Conservation (phyloP, 1,140 invertebrate genomes). For the Musca domestica region DNA sequence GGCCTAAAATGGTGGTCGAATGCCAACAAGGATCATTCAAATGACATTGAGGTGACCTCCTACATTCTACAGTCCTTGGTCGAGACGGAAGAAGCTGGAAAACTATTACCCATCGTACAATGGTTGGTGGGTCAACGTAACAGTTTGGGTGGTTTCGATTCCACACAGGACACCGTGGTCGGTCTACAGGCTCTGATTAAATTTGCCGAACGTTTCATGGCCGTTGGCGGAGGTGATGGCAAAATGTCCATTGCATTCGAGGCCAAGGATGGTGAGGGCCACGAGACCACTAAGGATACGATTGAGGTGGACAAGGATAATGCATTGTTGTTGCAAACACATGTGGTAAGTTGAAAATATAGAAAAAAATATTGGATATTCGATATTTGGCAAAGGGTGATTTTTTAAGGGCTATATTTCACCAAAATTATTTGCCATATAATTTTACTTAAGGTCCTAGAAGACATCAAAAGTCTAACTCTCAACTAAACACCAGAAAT, state of each 20-base stretch:
- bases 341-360: slow-evolving; percentile 41
- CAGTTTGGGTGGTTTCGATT: slow-evolving; percentile 73
- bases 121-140: slow-evolving; percentile 77
- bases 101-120: slow-evolving; percentile 60
- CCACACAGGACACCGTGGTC: slow-evolving; percentile 69
- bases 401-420: too few species aligned
- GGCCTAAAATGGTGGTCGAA: slow-evolving; percentile 48
- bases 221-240: slow-evolving; percentile 38
- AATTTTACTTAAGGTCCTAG: too few species aligned
- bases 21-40: slow-evolving; percentile 56
- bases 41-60: slow-evolving; percentile 75
- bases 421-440: too few species aligned
- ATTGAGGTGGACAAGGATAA: slow-evolving; percentile 53
- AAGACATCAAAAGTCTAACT: too few species aligned
- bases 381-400: too few species aligned
- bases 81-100: slow-evolving; percentile 59
- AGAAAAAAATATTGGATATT: too few species aligned
- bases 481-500: too few species aligned
- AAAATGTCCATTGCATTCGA: slow-evolving; percentile 40
- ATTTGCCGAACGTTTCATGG: slow-evolving; percentile 54
- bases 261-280: slow-evolving; percentile 17
- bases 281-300: slow-evolving; percentile 44
- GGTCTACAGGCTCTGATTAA: slow-evolving; percentile 65
- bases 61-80: slow-evolving; percentile 69
- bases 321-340: slow-evolving; percentile 55